Base-by-base conservation (phyloP, 2,113 vertebrate genomes). In the Ceyx margarethae region DNA sequence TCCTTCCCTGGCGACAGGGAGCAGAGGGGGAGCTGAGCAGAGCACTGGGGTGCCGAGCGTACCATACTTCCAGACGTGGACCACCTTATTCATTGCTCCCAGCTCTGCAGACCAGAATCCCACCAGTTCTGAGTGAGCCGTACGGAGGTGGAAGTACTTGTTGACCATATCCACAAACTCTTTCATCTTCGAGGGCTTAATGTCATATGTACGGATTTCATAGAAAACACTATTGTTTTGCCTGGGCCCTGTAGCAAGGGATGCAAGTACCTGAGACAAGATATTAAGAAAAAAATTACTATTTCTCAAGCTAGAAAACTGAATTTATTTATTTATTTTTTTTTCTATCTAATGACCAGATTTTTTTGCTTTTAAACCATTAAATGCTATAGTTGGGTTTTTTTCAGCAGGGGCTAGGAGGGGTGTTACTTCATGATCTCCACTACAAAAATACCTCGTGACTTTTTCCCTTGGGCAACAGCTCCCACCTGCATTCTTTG, bases 11-110 rank as follows among this genome's bases (percentile, higher is more conserved):
- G 26, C 68, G 22, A 69, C 6, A 33, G 33, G 51, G 46, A 65
- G 50, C 14, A 75, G 6, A 54, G 10, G 64, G 29, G 48, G 48
- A 23, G 48, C 22, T 50, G 21, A 45, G 62, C 50, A 85, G 72
- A 82, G 65, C 22, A 76, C 51, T 0, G 43, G 40, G 33, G 25
- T 37, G 76, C 73, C 26, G 51, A 45, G n/a, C 97, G 2, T 98
- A 98, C 98, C 98, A 9, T 98, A 99, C 89, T 99, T 98, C 99
- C 99, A 99, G 82, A 99, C 94, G 87, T 99, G 99, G 83, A 99
- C 95, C 31, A 98, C 98, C 89, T 98, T 98, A 97, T 99, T 99
- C 82, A 99, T 93, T 0, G 89, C 85, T 73, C 98, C 98, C 35
- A 99, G 98, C 95, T 99, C 99, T 1, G 97, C 93, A 19, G 91